phyloP scores from a whole-genome alignment of 2,888 invertebrate genomes.

The Eumacrocentrus americanus region DNA sequence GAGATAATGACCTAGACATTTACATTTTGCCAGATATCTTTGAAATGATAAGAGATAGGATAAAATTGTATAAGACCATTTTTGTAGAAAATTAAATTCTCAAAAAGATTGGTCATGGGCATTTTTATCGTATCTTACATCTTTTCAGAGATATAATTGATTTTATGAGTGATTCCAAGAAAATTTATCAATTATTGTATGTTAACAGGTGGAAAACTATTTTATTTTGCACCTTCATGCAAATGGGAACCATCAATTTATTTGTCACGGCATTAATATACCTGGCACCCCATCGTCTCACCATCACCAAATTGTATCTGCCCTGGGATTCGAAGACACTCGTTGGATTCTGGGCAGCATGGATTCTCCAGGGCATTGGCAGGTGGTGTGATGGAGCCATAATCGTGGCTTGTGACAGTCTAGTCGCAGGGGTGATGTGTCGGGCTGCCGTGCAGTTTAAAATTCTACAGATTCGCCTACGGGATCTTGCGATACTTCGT shows the following conservation, averaged over 20 bases:
- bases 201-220: slow-evolving; percentile 22
- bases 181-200: background rate
- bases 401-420: slow-evolving; percentile 19
- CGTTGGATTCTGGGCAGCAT: slow-evolving; percentile 13
- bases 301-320: slow-evolving; percentile 19
- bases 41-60: background rate
- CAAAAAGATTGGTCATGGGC: background rate
- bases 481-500: background rate
- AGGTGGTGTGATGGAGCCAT: slow-evolving; percentile 14
- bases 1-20: too few species aligned
- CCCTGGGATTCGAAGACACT: slow-evolving; percentile 15
- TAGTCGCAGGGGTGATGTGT: slow-evolving; percentile 15
- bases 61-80: background rate
- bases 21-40: too few species aligned
- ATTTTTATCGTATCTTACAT: background rate
- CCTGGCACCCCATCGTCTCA: slow-evolving; percentile 14
- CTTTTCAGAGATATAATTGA: background rate
- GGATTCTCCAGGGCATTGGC: slow-evolving; percentile 8
- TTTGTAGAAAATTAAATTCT: too few species aligned
- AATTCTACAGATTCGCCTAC: slow-evolving; percentile 9
- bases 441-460: slow-evolving; percentile 18
- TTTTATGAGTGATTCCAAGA: too few species aligned
- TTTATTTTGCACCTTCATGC: slow-evolving; percentile 15
- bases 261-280: slow-evolving; percentile 5
- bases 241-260: slow-evolving; percentile 22